Conservation (phyloP, 92 coral and sea anemone species). For the Chrysogorgia sp. region DNA sequence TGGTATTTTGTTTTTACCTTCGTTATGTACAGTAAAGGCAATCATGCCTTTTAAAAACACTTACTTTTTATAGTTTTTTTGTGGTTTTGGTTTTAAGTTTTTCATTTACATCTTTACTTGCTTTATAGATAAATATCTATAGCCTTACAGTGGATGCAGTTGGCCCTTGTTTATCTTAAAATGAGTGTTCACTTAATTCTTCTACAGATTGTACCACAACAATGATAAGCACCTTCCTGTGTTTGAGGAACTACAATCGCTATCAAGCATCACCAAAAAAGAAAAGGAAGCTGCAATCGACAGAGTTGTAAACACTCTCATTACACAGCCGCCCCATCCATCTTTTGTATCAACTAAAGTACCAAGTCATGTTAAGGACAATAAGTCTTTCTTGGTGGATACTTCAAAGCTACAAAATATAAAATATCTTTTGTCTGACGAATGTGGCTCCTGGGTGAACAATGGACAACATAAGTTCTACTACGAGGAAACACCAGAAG, state of each 20-base stretch:
- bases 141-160: too few relatives aligned
- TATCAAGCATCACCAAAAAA: background rate
- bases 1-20: too few relatives aligned
- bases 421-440: slow-evolving; percentile 45
- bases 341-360: slow-evolving; percentile 37
- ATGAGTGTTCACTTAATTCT: too few relatives aligned
- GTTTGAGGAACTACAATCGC: background rate
- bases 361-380: slow-evolving; percentile 42
- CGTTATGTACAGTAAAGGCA: too few relatives aligned
- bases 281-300: slow-evolving; percentile 1
- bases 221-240: too few relatives aligned
- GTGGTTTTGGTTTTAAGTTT: too few relatives aligned
- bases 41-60: too few relatives aligned
- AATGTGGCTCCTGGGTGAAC: slow-evolving; percentile 49
- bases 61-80: too few relatives aligned
- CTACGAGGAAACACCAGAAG: background rate
- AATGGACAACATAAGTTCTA: slow-evolving; percentile 53
- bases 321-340: slow-evolving; percentile 21
- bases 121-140: too few relatives aligned
- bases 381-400: slow-evolving; percentile 47
- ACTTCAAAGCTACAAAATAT: slow-evolving; percentile 35
- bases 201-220: too few relatives aligned
- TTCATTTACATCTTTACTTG: too few relatives aligned
- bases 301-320: slow-evolving; percentile 1
- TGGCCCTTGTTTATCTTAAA: too few relatives aligned